Percentiles rank a stretch among this genome's conserved stretches.
These are phyloP conservation scores for Babyrousa celebensis DNA, from an alignment of 2,797 vertebrate species.

Conservation along the genomic window DNA sequence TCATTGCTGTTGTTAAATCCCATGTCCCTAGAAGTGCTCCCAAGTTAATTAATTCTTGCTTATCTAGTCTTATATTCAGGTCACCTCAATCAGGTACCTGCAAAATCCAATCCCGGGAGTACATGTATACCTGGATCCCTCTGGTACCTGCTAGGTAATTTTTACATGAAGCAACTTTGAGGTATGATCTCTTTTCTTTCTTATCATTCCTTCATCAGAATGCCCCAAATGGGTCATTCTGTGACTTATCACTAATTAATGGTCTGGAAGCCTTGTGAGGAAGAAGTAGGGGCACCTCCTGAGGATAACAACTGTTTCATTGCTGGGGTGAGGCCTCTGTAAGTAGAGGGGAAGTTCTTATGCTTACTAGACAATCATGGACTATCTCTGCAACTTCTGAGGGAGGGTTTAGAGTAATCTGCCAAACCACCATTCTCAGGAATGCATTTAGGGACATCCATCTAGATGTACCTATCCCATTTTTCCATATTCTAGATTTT, in stretches of 20 bases:
- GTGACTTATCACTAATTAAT: constrained; percentile 4
- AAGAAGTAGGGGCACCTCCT: not conserved
- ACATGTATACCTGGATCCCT: not conserved
- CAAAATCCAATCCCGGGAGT: not conserved
- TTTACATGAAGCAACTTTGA: not conserved
- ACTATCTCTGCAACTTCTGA: not conserved
- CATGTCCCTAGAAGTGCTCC: not conserved
- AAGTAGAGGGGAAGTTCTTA: not conserved
- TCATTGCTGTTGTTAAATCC: not conserved
- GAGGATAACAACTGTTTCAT: not conserved
- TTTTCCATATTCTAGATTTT: not conserved
- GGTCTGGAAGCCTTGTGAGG: not conserved
- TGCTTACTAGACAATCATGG: not conserved
- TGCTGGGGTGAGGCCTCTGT: not conserved
- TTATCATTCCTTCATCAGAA: not conserved
- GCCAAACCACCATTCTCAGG: not conserved
- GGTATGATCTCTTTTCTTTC: not conserved
- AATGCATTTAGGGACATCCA: not conserved
- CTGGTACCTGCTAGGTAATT: not conserved
- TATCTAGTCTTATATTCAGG: not conserved
- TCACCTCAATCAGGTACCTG: not conserved
- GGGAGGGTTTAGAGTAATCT: not conserved
- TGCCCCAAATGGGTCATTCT: not conserved
- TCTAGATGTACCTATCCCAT: not conserved
- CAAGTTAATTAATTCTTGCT: not conserved